Percentiles rank a stretch among this genome's conserved stretches.
phyloP scores from a whole-genome alignment of 2,888 invertebrate species.

The Helleia helle region DNA sequence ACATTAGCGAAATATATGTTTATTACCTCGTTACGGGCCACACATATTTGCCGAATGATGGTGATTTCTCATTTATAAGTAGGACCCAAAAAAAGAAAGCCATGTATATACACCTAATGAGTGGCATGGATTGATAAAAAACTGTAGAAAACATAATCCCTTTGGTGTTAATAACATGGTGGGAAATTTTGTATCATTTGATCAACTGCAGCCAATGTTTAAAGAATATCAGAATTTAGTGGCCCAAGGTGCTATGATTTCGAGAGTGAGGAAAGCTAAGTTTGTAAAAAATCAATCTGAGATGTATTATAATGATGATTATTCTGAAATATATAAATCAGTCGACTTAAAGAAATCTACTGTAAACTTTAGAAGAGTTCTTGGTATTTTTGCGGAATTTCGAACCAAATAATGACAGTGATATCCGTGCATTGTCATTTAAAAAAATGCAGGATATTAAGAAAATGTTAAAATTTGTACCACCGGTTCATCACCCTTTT shows the following conservation, averaged over 20 bases:
- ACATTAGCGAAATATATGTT: not conserved
- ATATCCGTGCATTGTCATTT: slow-evolving; percentile 15
- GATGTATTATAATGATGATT: slow-evolving; percentile 9
- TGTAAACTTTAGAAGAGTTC: slow-evolving; percentile 17
- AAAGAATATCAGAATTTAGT: slow-evolving; percentile 8
- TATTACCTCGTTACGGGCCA: not conserved
- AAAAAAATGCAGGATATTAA: slow-evolving; percentile 20
- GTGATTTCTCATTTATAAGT: too few relatives aligned
- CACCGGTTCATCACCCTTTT: slow-evolving; percentile 14
- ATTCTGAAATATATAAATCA: slow-evolving; percentile 16
- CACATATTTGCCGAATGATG: too few relatives aligned
- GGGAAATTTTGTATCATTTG: slow-evolving; percentile 14
- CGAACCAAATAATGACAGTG: slow-evolving; percentile 17
- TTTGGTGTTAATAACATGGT: slow-evolving; percentile 13
- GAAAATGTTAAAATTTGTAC: slow-evolving; percentile 19
- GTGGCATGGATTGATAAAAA: too few relatives aligned
- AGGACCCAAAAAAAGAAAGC: too few relatives aligned
- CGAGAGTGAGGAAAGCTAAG: slow-evolving; percentile 12
- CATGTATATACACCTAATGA: too few relatives aligned
- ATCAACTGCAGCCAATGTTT: slow-evolving; percentile 14
- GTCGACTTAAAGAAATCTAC: slow-evolving; percentile 18
- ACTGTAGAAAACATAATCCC: too few relatives aligned
- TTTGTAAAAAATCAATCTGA: slow-evolving; percentile 14
- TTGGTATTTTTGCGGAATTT: slow-evolving; percentile 17
- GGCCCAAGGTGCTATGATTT: slow-evolving; percentile 17